A percentile compares a stretch with the other conserved stretches of the same genome.
Evolutionary conservation across 35 echinoderm and acorn worm genomes (phyloP).

Genomic region (Ophioderma brevispina): DNA sequence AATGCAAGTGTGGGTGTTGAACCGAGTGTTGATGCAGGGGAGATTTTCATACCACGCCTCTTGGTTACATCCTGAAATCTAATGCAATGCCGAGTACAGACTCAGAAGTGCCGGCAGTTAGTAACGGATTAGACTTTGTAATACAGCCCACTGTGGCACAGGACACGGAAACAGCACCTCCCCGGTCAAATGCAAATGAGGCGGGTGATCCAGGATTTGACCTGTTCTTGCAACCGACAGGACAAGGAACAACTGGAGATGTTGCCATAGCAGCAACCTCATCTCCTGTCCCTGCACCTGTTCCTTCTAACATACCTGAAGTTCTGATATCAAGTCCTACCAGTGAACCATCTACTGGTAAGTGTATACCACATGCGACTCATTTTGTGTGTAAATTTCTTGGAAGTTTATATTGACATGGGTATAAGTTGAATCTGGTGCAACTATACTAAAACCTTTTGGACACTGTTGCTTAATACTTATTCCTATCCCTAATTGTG

Average conservation of each 20-base stretch:
- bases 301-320: neutral
- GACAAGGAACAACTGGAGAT: neutral
- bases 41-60: neutral
- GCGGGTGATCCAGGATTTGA: neutral
- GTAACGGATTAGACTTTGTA: neutral
- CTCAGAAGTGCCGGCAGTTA: neutral
- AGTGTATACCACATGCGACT: neutral
- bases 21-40: neutral
- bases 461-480: too few relatives aligned
- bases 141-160: neutral
- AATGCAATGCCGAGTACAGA: neutral
- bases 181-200: neutral
- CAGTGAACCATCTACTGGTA: neutral
- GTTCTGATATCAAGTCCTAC: neutral
- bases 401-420: too few relatives aligned
- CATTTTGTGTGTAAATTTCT: neutral
- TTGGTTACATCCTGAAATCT: neutral
- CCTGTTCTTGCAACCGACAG: neutral
- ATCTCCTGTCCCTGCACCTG: neutral
- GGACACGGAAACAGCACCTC: neutral
- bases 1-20: constrained; percentile 26
- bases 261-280: neutral
- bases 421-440: too few relatives aligned
- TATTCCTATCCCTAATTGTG: too few relatives aligned
- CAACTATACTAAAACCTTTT: too few relatives aligned